Conservation (phyloP, 1,140 invertebrate species). For the Zophobas atratus region DNA sequence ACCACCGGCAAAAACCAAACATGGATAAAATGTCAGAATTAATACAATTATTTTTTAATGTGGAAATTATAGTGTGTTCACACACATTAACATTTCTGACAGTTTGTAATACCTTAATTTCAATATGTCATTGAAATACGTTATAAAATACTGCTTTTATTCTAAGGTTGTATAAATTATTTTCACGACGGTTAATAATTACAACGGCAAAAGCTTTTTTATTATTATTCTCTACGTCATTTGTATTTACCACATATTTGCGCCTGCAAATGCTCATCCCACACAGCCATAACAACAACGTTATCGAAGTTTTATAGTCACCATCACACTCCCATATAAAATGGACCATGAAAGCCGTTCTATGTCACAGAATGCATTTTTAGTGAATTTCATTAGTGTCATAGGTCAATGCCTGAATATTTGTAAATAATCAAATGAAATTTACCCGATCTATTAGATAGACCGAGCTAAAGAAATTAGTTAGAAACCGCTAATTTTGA, state of each 20-base stretch:
- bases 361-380: conserved; percentile 35
- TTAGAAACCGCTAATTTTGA: conserved; percentile 30
- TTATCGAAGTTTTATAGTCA: conserved; percentile 29
- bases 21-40: conserved; percentile 9
- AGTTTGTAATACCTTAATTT: conserved; percentile 13
- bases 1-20: neutral
- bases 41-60: conserved; percentile 25
- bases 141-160: conserved; percentile 39
- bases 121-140: conserved; percentile 37
- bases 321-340: conserved; percentile 23
- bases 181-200: conserved; percentile 37
- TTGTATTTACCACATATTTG: conserved; percentile 41
- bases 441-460: neutral
- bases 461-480: conserved; percentile 13
- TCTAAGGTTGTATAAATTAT: conserved; percentile 40
- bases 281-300: conserved; percentile 27
- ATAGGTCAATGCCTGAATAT: conserved; percentile 39
- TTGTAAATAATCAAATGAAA: conserved; percentile 28
- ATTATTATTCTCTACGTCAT: conserved; percentile 39
- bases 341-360: conserved; percentile 19
- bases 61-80: neutral
- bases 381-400: conserved; percentile 18
- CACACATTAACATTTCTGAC: conserved; percentile 3
- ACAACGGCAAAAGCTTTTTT: conserved; percentile 35
- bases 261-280: conserved; percentile 18